A percentile compares a stretch with the other conserved stretches of the same genome.
Conservation (phyloP, 2,888 invertebrate species). For the Trichopoda pennipes region DNA sequence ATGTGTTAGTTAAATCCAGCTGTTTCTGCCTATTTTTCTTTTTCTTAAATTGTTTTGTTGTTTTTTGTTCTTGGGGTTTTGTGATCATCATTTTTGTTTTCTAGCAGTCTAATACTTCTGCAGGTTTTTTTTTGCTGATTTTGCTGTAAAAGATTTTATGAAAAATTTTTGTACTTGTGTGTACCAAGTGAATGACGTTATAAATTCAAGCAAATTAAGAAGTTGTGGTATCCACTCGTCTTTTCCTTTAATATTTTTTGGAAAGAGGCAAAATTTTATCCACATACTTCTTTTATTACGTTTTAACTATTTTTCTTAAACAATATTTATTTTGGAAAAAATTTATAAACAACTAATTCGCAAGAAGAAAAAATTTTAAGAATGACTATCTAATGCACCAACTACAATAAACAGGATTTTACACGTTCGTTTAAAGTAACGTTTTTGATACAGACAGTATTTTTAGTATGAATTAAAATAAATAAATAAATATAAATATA, state of each 20-base stretch:
- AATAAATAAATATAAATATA: too few species aligned
- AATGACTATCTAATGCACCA: too few species aligned
- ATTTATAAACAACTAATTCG: too few species aligned
- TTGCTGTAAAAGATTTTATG: not conserved
- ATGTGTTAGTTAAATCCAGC: slow-evolving; percentile 37
- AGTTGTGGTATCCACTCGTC: slow-evolving; percentile 29
- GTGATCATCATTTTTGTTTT: slow-evolving; percentile 7
- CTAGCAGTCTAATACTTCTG: too few species aligned
- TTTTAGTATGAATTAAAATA: too few species aligned
- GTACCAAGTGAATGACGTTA: slow-evolving; percentile 3
- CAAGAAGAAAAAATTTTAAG: too few species aligned
- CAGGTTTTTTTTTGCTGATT: not conserved
- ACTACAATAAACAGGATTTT: too few species aligned
- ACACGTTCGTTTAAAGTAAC: too few species aligned
- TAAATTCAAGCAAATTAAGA: slow-evolving; percentile 32
- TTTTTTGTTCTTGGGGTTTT: slow-evolving; percentile 28
- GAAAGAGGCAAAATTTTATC: not conserved
- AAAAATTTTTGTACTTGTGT: not conserved
- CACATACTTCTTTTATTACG: too few species aligned
- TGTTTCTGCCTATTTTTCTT: slow-evolving; percentile 46
- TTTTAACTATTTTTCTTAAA: too few species aligned
- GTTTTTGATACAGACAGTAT: too few species aligned
- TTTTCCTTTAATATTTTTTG: slow-evolving; percentile 1
- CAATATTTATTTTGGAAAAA: too few species aligned
- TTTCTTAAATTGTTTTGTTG: not conserved